These are phyloP conservation scores for Psococerastis gibbosa DNA, from an alignment of 2,888 invertebrate genomes.

Conservation along the genomic window DNA sequence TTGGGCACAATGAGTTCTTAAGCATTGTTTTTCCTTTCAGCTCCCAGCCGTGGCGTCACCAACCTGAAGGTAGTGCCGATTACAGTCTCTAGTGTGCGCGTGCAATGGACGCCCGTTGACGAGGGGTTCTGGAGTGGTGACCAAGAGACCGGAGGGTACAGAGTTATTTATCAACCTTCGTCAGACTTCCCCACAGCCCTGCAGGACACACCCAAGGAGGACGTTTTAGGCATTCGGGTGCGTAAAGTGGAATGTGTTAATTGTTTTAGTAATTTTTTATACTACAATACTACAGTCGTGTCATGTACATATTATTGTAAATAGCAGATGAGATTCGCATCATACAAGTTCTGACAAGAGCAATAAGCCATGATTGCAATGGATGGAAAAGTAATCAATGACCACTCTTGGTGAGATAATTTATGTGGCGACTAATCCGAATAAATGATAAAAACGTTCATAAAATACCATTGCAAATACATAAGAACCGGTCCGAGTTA, in stretches of 20 bases:
- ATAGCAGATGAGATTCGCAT: too few species aligned
- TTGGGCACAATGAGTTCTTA: background rate
- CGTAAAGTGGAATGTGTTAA: slow-evolving; percentile 19
- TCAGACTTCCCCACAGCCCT: slow-evolving; percentile 74
- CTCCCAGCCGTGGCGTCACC: slow-evolving; percentile 67
- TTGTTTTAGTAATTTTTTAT: background rate
- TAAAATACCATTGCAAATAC: too few species aligned
- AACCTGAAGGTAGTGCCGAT: slow-evolving; percentile 78
- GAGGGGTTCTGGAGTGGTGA: slow-evolving; percentile 78
- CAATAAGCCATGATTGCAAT: too few species aligned
- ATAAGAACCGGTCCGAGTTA: too few species aligned
- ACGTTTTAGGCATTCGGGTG: slow-evolving; percentile 62
- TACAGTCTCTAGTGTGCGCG: slow-evolving; percentile 83
- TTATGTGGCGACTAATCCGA: too few species aligned
- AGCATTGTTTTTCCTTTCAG: slow-evolving; percentile 26
- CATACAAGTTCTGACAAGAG: too few species aligned
- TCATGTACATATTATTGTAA: too few species aligned
- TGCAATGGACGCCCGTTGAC: slow-evolving; percentile 70
- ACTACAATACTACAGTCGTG: too few species aligned
- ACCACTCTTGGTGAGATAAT: too few species aligned
- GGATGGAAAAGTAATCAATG: slow-evolving; percentile 1
- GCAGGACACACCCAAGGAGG: slow-evolving; percentile 65
- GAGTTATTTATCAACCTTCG: slow-evolving; percentile 72
- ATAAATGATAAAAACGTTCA: too few species aligned
- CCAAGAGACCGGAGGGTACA: slow-evolving; percentile 68